phyloP scores from a whole-genome alignment of 1,140 invertebrate genomes.

The Mya arenaria region DNA sequence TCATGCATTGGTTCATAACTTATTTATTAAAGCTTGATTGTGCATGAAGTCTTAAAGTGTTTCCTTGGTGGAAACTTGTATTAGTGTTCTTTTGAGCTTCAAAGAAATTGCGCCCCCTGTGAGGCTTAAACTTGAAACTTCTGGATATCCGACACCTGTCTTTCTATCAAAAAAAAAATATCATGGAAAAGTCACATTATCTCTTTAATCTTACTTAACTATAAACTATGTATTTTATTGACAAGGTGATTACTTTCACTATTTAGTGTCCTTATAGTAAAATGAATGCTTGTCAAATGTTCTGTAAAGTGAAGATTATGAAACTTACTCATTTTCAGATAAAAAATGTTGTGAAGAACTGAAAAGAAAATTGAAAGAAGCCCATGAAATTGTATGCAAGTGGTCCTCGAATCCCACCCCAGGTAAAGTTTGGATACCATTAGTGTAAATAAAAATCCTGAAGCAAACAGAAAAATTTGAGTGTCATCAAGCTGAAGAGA shows the following conservation, averaged over 20 bases:
- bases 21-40: no score
- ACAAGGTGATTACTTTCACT: no score
- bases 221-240: background rate
- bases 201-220: background rate
- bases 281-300: background rate
- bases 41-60: no score
- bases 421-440: conserved; percentile 23
- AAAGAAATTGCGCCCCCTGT: no score
- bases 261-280: background rate
- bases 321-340: conserved; percentile 52
- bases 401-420: conserved; percentile 33
- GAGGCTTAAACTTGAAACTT: no score
- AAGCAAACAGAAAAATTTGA: background rate
- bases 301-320: background rate
- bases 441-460: background rate
- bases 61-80: no score
- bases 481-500: background rate
- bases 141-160: no score
- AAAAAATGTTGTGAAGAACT: conserved; percentile 60
- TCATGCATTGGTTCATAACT: no score
- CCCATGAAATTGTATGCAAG: conserved; percentile 42
- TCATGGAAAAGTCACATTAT: background rate
- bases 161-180: background rate
- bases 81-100: no score
- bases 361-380: conserved; percentile 42